These are phyloP conservation scores for Campoplex nolae DNA, from an alignment of 2,888 invertebrate species.

Conservation along the genomic window DNA sequence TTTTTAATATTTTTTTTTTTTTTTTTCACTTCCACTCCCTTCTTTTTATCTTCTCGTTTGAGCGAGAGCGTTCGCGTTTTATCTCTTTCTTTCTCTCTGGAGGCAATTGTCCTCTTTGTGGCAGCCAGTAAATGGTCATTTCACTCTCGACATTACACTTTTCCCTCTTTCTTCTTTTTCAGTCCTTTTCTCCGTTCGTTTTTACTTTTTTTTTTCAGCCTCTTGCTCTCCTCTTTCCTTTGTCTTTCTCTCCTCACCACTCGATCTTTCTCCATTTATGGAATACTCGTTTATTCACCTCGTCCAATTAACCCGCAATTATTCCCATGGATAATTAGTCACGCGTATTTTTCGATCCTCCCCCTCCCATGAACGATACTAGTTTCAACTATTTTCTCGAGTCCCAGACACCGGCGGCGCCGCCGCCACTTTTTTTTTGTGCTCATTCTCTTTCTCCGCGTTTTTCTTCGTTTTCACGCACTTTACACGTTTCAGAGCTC, in stretches of 20 bases:
- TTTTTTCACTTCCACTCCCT: not conserved
- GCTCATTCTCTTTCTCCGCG: not conserved
- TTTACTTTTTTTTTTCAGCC: not conserved
- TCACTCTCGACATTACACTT: slow-evolving; percentile 28
- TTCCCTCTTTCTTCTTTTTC: not conserved
- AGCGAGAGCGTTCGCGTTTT: not conserved
- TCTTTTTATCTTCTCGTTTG: slow-evolving; percentile 17
- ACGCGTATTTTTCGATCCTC: not conserved
- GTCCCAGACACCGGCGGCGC: slow-evolving; percentile 1
- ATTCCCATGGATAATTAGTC: slow-evolving; percentile 55
- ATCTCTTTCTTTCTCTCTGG: slow-evolving; percentile 4
- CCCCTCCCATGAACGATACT: slow-evolving; percentile 38
- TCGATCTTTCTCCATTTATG: not conserved
- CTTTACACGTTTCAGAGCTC: not conserved
- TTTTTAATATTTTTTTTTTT: not conserved
- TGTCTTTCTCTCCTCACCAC: not conserved
- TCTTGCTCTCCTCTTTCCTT: not conserved
- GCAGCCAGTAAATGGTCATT: slow-evolving; percentile 18
- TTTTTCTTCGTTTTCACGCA: not conserved
- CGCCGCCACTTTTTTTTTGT: not conserved
- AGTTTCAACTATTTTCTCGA: slow-evolving; percentile 22
- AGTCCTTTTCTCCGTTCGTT: not conserved
- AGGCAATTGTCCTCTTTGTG: slow-evolving; percentile 20
- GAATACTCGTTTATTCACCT: slow-evolving; percentile 18
- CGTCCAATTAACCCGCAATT: slow-evolving; percentile 2